Base-by-base conservation (phyloP, 2,888 invertebrate genomes). In the Lamellibrachia satsuma region DNA sequence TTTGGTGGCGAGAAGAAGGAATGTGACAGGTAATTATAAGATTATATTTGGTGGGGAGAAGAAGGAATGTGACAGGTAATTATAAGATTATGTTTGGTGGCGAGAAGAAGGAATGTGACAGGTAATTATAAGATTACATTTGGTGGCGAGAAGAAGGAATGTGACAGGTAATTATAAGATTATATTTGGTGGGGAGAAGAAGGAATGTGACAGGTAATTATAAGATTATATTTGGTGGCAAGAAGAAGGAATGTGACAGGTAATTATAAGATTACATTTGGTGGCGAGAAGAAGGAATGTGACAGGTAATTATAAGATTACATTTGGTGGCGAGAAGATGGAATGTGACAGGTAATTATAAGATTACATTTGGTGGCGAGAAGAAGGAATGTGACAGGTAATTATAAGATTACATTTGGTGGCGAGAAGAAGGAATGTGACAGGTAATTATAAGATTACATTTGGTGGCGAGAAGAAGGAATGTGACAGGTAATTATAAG, bases 1-100 rank as follows among this genome's bases (percentile, higher is more conserved):
- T 95, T 95, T 93, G 94, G 95, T 9, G 95, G 95, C 7, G 94
- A 95, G 91, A 92, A 94, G 52, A 95, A 95, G 92, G 95, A 95
- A 92, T 93, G 92, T 4, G 90, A 93, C n/a, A 94, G 94, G 95
- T 95, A 92, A 75, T 15, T 75, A 75, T 57, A 15, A 8, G 15
- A 8, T 75, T 75, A 15, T 22, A 22, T 95, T 95, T 93, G 94
- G 95, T 9, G 95, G 95, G 7, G 94, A 95, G 91, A 92, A 94
- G 52, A 95, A 95, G 92, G 95, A 95, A 92, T 93, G 92, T 4
- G 90, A 93, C n/a, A 94, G 94, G 95, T 95, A 92, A 75, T 15
- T 75, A 75, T 57, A 15, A 8, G 15, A 8, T 75, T 75, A 15
- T 22, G 15, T 95, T 95, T 93, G 94, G 95, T 9, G 95, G 95